Evolutionary conservation across 2,113 vertebrate genomes (phyloP), one percentile per base, ranked within the genome.

Genomic region (Oreocharis arfaki): DNA sequence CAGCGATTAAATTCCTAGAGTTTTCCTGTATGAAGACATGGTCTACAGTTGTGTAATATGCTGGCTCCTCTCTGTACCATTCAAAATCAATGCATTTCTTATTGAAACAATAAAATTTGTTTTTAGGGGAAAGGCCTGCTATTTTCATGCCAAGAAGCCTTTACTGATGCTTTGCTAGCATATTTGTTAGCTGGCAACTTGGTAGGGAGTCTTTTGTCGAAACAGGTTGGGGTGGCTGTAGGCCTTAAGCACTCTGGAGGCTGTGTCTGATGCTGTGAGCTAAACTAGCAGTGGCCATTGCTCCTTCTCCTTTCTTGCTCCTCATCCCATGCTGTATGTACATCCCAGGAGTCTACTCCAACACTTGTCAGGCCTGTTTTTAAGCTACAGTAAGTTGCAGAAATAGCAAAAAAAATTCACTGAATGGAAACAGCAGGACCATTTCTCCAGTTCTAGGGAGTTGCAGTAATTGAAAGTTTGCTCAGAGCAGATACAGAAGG

Each of bases 371-470:
- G 78, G 65, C 44, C 35, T 59, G 22, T 32, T 82, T 87, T 70
- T 47, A 52, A 84, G 35, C 23, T 42, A 6, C 52, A 70, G 2
- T 39, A 33, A 50, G 10, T 39, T 75, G 64, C 44, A 87, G 74
- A 75, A 87, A 60, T 67, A 60, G 44, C 44, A 52, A 79, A 60
- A 90, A 13, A 83, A 16, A 49, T 10, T 33, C 70, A 37, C 56
- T n/a, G 50, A 57, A 49, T 1, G 0, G 47, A 69, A 89, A 9
- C 7, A 13, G 60, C 0, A 1, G 30, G 12, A 17, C 8, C 9
- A 9, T 68, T 89, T 49, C 12, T 61, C 5, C 22, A 55, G 39
- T 69, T 85, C 32, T 63, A 15, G 61, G 41, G 39, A 46, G 32
- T 7, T 76, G 28, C 5, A 20, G 33, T 39, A 60, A 30, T 33